Base-by-base conservation (phyloP, 2,113 vertebrate species). In the Neolamprologus devosi region DNA sequence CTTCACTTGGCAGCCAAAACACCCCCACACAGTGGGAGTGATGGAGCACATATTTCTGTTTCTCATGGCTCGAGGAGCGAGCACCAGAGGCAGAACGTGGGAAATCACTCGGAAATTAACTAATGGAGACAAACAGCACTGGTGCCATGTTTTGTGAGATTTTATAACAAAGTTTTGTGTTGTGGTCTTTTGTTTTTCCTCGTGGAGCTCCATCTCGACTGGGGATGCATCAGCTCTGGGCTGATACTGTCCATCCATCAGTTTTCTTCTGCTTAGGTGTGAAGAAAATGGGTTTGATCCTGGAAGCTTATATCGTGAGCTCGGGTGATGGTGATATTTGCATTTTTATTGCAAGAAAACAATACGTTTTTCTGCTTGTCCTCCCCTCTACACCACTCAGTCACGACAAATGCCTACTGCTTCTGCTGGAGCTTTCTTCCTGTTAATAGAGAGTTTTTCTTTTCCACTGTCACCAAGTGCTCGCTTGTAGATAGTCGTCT, bases 11-110 rank as follows among this genome's bases (percentile, higher is more conserved):
- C 80, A 87, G 90, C 86, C 86, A 85, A 90, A 90, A 88, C 90
- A 70, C 87, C 83, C 88, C 58, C 88, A 86, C 47, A 35, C 85
- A 60, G 88, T 85, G 84, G 90, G 87, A 91, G 89, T 82, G 91
- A 88, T 88, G 42, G 58, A 87, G 87, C 65, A 85, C 82, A 82
- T 81, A 87, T 91, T 90, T 93, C 26, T 87, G 58, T 92, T 91
- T 79, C 75, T 86, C 11, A 65, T 84, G 42, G 85, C 88, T 87
- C 5, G n/a, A 80, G 53, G 55, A 87, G 78, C 85, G 85, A 82
- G 68, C 84, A 35, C 28, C 8, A 83, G 49, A 79, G 57, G 26
- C 37, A 86, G 30, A 85, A 65, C 19, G 65, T 82, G 81, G 85
- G 53, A 89, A 88, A 93, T 60, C 10, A 65, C 73, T 49, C 2